These are phyloP conservation scores for Pipistrellus nathusii DNA, from an alignment of 2,797 vertebrate species.

Conservation along the genomic window DNA sequence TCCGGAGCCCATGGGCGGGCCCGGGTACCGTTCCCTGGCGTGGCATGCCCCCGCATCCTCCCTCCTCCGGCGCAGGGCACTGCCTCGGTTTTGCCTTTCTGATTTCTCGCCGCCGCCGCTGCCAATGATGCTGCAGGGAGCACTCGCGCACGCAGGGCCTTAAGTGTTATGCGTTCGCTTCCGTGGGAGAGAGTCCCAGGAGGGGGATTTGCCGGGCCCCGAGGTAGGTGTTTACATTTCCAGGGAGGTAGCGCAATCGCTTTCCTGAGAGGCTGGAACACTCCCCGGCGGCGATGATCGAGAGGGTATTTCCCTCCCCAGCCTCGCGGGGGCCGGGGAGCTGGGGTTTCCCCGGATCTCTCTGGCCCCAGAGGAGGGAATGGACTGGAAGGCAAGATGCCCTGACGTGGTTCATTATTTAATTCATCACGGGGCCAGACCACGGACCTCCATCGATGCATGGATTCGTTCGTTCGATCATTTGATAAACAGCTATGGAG, in stretches of 20 bases:
- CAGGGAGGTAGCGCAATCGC: not conserved
- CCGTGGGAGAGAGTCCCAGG: not conserved
- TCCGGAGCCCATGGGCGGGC: rapidly evolving
- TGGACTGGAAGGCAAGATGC: rapidly evolving
- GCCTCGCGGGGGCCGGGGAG: too few relatives aligned
- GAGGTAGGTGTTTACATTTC: not conserved
- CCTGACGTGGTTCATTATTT: not conserved
- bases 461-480: not conserved
- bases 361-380: not conserved
- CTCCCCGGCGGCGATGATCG: not conserved
- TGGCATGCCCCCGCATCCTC: rapidly evolving
- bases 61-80: not conserved
- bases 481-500: too few relatives aligned
- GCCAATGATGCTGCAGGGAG: not conserved
- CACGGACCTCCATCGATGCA: not conserved
- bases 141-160: rapidly evolving
- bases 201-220: not conserved
- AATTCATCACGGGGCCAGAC: too few relatives aligned
- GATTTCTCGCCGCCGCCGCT: not conserved
- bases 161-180: not conserved
- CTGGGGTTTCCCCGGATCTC: not conserved
- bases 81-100: not conserved
- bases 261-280: not conserved
- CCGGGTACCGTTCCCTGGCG: rapidly evolving
- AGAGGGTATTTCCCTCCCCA: not conserved